phyloP scores from a whole-genome alignment of 2,797 vertebrate species.

The Echiichthys vipera region DNA sequence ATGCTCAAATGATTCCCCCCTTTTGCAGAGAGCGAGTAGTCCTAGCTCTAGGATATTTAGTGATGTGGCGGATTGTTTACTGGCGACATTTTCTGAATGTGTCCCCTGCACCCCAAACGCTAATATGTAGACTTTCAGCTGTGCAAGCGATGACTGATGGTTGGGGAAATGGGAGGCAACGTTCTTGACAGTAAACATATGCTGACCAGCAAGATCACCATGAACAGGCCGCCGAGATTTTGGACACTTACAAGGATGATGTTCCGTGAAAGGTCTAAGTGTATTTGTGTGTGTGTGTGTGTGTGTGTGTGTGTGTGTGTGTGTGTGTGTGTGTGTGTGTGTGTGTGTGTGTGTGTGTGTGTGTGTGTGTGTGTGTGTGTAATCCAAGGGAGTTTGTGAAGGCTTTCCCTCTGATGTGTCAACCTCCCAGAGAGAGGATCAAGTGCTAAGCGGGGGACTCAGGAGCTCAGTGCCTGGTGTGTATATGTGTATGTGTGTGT shows the following conservation, averaged over 20 bases:
- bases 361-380: slow-evolving; percentile 20
- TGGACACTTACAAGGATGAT: slow-evolving; percentile 26
- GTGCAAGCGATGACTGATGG: slow-evolving; percentile 53
- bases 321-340: slow-evolving; percentile 23
- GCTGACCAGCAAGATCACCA: slow-evolving; percentile 75
- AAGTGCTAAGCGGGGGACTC: slow-evolving; percentile 78
- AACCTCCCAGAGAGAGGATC: slow-evolving; percentile 79
- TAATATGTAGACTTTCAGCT: slow-evolving; percentile 30
- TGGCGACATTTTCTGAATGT: slow-evolving; percentile 56
- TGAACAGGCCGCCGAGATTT: slow-evolving; percentile 55
- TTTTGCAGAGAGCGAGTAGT: slow-evolving; percentile 28
- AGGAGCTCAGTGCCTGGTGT: slow-evolving; percentile 61
- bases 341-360: slow-evolving; percentile 15
- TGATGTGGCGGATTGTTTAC: slow-evolving; percentile 50
- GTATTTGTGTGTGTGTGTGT: too few relatives aligned
- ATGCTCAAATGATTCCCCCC: slow-evolving; percentile 58
- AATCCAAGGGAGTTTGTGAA: slow-evolving; percentile 57
- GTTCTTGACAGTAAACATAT: slow-evolving; percentile 64
- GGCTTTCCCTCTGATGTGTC: slow-evolving; percentile 76
- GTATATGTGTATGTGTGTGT: slow-evolving; percentile 3
- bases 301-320: slow-evolving; percentile 3
- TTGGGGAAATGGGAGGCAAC: slow-evolving; percentile 52
- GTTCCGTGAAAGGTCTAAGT: neutral
- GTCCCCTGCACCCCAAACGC: slow-evolving; percentile 49
- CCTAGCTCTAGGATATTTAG: slow-evolving; percentile 60